These are phyloP conservation scores for Streptopelia turtur DNA, from an alignment of 2,797 vertebrate species.

Conservation along the genomic window DNA sequence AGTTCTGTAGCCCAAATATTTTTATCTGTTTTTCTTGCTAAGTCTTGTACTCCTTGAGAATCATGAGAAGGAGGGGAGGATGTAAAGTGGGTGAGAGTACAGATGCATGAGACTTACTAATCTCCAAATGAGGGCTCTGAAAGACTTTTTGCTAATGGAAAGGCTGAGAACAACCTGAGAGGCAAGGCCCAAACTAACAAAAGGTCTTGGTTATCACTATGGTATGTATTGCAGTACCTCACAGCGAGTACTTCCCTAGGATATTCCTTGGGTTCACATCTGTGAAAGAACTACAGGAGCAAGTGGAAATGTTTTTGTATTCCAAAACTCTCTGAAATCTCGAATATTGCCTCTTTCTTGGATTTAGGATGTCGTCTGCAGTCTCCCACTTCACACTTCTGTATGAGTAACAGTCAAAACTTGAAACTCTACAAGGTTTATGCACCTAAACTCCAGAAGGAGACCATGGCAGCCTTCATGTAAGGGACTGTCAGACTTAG, in stretches of 20 bases:
- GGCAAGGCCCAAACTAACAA: not conserved
- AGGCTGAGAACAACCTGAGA: not conserved
- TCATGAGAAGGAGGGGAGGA: not conserved
- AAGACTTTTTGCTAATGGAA: not conserved
- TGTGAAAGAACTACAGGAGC: not conserved
- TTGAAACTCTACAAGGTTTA: not conserved
- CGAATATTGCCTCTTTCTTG: not conserved
- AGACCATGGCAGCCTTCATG: not conserved
- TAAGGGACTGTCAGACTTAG: not conserved
- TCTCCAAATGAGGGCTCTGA: not conserved
- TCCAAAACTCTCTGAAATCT: not conserved
- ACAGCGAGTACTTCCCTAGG: not conserved
- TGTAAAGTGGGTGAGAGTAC: not conserved
- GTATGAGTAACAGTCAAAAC: not conserved
- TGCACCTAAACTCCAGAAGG: not conserved
- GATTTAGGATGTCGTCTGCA: not conserved
- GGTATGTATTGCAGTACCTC: not conserved
- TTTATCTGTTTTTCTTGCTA: not conserved
- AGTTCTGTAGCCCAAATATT: not conserved
- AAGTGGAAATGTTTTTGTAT: not conserved
- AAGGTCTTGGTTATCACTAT: not conserved
- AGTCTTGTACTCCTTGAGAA: not conserved
- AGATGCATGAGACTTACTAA: not conserved
- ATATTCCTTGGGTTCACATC: not conserved
- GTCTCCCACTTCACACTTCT: not conserved